Percentiles rank a stretch among this genome's conserved stretches.
These are phyloP conservation scores for Drosophila pseudoananassae DNA, from an alignment of 1,140 invertebrate genomes.

Conservation along the genomic window DNA sequence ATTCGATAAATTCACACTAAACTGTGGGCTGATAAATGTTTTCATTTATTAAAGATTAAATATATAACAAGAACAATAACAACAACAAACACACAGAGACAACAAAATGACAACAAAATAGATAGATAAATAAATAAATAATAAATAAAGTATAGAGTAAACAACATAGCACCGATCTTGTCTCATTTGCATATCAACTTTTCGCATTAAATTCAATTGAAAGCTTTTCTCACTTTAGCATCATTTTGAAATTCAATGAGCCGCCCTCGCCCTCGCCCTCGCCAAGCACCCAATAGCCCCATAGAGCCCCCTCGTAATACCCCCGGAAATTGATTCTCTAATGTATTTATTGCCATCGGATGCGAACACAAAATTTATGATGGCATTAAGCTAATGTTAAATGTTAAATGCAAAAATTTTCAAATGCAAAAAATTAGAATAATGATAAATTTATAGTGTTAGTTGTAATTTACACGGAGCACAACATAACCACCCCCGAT, in stretches of 20 bases:
- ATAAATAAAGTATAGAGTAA: constrained; percentile 67
- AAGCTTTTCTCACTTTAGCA: constrained; percentile 80
- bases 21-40: constrained; percentile 67
- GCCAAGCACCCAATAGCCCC: background rate
- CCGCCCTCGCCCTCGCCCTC: constrained; percentile 46
- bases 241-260: constrained; percentile 76
- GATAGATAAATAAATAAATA: constrained; percentile 73
- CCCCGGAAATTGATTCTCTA: constrained; percentile 30
- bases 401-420: constrained; percentile 41
- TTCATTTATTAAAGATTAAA: constrained; percentile 70
- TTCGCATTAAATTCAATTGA: constrained; percentile 80
- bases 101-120: too few relatives aligned
- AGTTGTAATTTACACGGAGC: constrained; percentile 73
- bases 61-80: constrained; percentile 25
- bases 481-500: constrained; percentile 32
- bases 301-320: background rate
- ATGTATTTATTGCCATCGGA: constrained; percentile 70
- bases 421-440: constrained; percentile 33
- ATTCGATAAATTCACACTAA: constrained; percentile 30
- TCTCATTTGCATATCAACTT: constrained; percentile 78
- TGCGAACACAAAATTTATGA: constrained; percentile 67
- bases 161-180: constrained; percentile 52
- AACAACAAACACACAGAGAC: too few relatives aligned
- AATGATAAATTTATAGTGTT: constrained; percentile 68
- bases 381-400: constrained; percentile 74